phyloP scores from a whole-genome alignment of 2,797 vertebrate species.

The Nasua narica region DNA sequence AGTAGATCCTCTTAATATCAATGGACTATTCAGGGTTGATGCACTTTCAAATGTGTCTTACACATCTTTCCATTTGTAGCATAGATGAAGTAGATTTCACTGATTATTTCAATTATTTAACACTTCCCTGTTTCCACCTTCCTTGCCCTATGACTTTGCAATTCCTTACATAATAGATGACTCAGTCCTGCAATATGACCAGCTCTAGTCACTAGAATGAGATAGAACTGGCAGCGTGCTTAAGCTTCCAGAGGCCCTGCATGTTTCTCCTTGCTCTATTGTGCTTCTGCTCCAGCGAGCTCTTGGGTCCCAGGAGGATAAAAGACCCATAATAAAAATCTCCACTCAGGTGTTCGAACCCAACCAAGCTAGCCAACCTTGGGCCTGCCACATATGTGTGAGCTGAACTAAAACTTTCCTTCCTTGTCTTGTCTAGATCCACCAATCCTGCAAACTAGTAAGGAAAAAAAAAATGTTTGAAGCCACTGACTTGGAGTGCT shows the following conservation, averaged over 20 bases:
- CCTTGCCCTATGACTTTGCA: neutral
- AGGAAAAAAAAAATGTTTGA: neutral
- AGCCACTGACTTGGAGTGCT: neutral
- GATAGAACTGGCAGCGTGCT: neutral
- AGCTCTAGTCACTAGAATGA: neutral
- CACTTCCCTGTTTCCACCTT: neutral
- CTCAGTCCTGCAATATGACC: neutral
- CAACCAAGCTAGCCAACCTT: fast-evolving
- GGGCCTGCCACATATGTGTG: fast-evolving
- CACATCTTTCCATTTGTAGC: neutral
- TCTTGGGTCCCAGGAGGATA: neutral
- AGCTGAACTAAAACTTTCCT: neutral
- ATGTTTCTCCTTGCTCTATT: neutral
- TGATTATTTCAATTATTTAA: neutral
- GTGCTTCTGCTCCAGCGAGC: neutral
- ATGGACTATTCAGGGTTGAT: neutral
- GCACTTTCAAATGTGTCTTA: neutral
- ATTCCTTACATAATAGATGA: neutral
- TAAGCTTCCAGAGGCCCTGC: neutral
- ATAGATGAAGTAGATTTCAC: neutral
- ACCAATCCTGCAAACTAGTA: neutral
- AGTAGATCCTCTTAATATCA: neutral
- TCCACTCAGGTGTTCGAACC: neutral
- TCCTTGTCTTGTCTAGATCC: neutral
- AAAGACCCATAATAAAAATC: neutral